Percentiles rank a stretch among this genome's conserved stretches.
Evolutionary conservation across 2,888 invertebrate genomes (phyloP).

Genomic region (Leucophora obtusa): DNA sequence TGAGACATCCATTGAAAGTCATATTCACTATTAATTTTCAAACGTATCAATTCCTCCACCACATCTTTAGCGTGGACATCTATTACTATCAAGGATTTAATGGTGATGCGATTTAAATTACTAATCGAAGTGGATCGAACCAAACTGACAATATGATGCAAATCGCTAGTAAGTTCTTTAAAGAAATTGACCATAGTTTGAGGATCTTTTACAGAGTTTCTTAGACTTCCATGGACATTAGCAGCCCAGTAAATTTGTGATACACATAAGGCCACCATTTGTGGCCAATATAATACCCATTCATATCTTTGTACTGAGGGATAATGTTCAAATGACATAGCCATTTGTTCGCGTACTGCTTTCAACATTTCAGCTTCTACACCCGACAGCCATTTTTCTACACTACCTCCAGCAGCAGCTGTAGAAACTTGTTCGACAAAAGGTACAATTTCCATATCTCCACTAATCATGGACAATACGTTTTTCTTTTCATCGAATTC

Average conservation of each 20-base stretch:
- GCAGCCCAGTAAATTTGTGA: slow-evolving; percentile 84
- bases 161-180: slow-evolving; percentile 78
- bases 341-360: slow-evolving; percentile 79
- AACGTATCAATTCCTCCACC: slow-evolving; percentile 80
- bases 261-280: slow-evolving; percentile 82
- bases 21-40: slow-evolving; percentile 80
- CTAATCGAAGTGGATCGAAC: slow-evolving; percentile 81
- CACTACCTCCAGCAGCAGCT: slow-evolving; percentile 81
- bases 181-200: slow-evolving; percentile 79
- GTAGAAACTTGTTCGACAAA: slow-evolving; percentile 80
- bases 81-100: slow-evolving; percentile 84
- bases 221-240: slow-evolving; percentile 80
- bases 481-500: slow-evolving; percentile 79
- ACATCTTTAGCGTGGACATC: slow-evolving; percentile 87
- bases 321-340: slow-evolving; percentile 78
- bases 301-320: slow-evolving; percentile 77
- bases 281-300: slow-evolving; percentile 83
- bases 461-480: slow-evolving; percentile 82
- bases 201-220: slow-evolving; percentile 77
- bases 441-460: slow-evolving; percentile 81
- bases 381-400: slow-evolving; percentile 84
- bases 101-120: slow-evolving; percentile 82
- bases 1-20: slow-evolving; percentile 87
- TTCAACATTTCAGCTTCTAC: slow-evolving; percentile 83
- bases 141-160: slow-evolving; percentile 81